A percentile compares a stretch with the other conserved stretches of the same genome.
These are phyloP conservation scores for Vanessa atalanta DNA, from an alignment of 1,140 invertebrate species.

Conservation along the genomic window DNA sequence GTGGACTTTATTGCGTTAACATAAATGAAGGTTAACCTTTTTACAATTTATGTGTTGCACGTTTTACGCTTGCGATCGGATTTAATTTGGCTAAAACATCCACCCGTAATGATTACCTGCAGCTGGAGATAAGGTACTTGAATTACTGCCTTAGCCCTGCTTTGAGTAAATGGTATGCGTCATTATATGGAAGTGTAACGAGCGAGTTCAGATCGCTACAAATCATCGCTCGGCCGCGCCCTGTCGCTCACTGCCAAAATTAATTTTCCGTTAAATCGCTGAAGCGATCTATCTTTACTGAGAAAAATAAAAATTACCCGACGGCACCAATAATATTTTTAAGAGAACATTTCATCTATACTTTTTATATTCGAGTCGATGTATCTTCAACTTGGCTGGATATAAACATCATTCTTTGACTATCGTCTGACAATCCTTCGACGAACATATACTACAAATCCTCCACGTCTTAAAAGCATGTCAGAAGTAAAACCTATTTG, in stretches of 20 bases:
- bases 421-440: background rate
- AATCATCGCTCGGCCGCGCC: conserved; percentile 58
- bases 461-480: no score
- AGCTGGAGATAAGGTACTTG: conserved; percentile 61
- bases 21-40: conserved; percentile 42
- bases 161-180: conserved; percentile 67
- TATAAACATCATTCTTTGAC: no score
- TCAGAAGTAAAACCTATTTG: no score
- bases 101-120: conserved; percentile 49
- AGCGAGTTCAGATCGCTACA: conserved; percentile 57
- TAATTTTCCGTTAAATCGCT: conserved; percentile 75
- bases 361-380: background rate
- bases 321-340: conserved; percentile 27
- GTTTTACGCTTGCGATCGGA: conserved; percentile 40
- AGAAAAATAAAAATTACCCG: conserved; percentile 61
- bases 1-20: conserved; percentile 36
- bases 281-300: conserved; percentile 71
- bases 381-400: background rate
- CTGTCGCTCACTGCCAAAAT: conserved; percentile 70
- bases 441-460: no score
- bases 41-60: conserved; percentile 41
- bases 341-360: background rate
- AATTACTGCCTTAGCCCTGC: conserved; percentile 55
- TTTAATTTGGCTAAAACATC: conserved; percentile 56
- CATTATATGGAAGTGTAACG: conserved; percentile 68